Evolutionary conservation across 2,888 invertebrate species (phyloP).

Genomic region (Harpagoxenus sublaevis): DNA sequence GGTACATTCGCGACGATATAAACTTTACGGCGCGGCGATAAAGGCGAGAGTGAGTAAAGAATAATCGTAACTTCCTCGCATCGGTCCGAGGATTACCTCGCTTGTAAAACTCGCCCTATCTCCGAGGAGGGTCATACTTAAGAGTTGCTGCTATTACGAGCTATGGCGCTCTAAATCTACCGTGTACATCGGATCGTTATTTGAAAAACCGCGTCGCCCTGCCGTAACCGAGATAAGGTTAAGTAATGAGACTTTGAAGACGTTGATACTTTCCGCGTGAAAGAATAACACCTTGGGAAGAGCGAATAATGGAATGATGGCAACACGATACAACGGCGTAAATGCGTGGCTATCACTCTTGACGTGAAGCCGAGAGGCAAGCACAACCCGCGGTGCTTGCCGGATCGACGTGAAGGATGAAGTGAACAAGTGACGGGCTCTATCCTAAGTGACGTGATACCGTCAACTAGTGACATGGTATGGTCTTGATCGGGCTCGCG

Average conservation of each 20-base stretch:
- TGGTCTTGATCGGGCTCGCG: slow-evolving; percentile 45
- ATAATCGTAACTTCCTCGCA: slow-evolving; percentile 12
- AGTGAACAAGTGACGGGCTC: slow-evolving; percentile 37
- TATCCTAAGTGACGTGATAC: slow-evolving; percentile 30
- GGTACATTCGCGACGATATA: neutral
- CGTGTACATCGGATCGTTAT: slow-evolving; percentile 4
- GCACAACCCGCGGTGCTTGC: neutral
- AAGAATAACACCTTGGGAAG: neutral
- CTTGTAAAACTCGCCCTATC: slow-evolving; percentile 21
- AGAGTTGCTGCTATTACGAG: neutral
- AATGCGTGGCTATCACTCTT: slow-evolving; percentile 8
- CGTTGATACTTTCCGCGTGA: neutral
- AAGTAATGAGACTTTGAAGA: slow-evolving; percentile 22
- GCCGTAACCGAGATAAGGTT: slow-evolving; percentile 1
- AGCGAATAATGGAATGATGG: neutral
- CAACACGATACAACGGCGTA: neutral
- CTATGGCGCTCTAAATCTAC: neutral
- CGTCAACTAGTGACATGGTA: slow-evolving; percentile 37
- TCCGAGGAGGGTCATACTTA: neutral
- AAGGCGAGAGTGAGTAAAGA: neutral
- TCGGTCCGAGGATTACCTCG: neutral
- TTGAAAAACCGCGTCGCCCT: neutral
- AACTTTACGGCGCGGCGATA: slow-evolving; percentile 1
- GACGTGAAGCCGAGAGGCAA: neutral
- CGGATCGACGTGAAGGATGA: slow-evolving; percentile 22